These are phyloP conservation scores for Notocelia uddmanniana DNA, from an alignment of 2,888 invertebrate genomes.

Conservation along the genomic window DNA sequence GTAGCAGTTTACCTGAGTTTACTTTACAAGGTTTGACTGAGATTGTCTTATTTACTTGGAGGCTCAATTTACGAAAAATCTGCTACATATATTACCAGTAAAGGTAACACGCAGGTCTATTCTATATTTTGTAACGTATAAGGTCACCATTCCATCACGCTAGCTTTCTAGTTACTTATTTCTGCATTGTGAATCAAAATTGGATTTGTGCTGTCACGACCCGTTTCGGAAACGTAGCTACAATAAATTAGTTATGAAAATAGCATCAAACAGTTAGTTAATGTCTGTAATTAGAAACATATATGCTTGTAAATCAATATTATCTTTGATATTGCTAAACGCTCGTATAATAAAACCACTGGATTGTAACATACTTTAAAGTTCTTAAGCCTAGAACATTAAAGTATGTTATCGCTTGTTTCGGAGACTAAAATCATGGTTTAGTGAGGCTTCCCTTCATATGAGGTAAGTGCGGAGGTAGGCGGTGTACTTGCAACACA, in stretches of 20 bases:
- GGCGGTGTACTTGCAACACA: constrained; percentile 57
- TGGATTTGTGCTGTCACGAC: not conserved
- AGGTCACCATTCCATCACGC: constrained; percentile 4
- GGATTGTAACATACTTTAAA: not conserved
- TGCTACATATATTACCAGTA: too few relatives aligned
- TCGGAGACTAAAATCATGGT: not conserved
- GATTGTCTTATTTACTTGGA: not conserved
- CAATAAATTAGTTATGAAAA: constrained; percentile 30
- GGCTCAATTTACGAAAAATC: not conserved
- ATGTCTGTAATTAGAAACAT: constrained; percentile 50
- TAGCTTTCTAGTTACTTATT: not conserved
- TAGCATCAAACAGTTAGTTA: constrained; percentile 18
- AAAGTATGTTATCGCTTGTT: constrained; percentile 9
- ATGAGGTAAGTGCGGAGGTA: constrained; percentile 60
- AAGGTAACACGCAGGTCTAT: not conserved
- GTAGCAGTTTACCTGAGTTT: too few relatives aligned
- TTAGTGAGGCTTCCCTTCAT: constrained; percentile 56
- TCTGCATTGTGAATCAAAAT: constrained; percentile 3
- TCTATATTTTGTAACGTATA: not conserved
- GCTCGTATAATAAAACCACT: constrained; percentile 25
- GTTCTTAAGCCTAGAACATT: not conserved
- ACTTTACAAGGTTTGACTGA: too few relatives aligned
- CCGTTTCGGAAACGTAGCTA: constrained; percentile 25
- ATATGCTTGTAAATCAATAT: constrained; percentile 61
- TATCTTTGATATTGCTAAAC: constrained; percentile 60